Evolutionary conservation across 2,888 invertebrate genomes (phyloP).

Genomic region (Syrphus vitripennis): DNA sequence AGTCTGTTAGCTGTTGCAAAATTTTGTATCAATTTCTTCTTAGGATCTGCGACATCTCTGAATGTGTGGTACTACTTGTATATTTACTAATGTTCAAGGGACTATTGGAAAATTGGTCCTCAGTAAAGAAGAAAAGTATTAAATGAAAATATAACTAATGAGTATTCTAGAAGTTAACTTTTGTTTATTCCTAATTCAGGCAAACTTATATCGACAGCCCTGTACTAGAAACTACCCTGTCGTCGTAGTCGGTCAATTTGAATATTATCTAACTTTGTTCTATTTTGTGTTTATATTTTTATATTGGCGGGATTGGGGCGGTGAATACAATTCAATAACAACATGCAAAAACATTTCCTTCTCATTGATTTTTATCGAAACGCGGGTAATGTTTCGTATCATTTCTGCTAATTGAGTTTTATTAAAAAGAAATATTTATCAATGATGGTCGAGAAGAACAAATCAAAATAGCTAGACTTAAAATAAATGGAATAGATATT

Average conservation of each 20-base stretch:
- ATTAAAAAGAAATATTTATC: constrained; percentile 59
- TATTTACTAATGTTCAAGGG: too few relatives aligned
- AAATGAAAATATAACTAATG: too few relatives aligned
- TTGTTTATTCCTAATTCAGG: too few relatives aligned
- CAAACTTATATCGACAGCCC: not conserved
- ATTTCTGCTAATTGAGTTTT: constrained; percentile 62
- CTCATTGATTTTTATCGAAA: not conserved
- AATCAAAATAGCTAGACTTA: not conserved
- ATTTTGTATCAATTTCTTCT: too few relatives aligned
- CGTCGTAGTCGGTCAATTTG: too few relatives aligned
- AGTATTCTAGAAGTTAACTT: too few relatives aligned
- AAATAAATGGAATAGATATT: too few relatives aligned
- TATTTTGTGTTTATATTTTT: not conserved
- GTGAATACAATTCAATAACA: not conserved
- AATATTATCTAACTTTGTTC: not conserved
- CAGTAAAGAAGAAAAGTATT: too few relatives aligned
- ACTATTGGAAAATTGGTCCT: too few relatives aligned
- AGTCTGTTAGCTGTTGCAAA: too few relatives aligned
- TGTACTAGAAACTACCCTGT: not conserved
- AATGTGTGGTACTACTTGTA: too few relatives aligned
- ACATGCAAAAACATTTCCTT: not conserved
- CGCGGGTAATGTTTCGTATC: constrained; percentile 42
- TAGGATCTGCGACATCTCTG: too few relatives aligned
- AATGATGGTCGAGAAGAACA: constrained; percentile 20
- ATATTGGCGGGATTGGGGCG: not conserved